Percentiles rank a stretch among this genome's conserved stretches.
Evolutionary conservation across 2,797 vertebrate genomes (phyloP).

Genomic region (Hydrolagus colliei): DNA sequence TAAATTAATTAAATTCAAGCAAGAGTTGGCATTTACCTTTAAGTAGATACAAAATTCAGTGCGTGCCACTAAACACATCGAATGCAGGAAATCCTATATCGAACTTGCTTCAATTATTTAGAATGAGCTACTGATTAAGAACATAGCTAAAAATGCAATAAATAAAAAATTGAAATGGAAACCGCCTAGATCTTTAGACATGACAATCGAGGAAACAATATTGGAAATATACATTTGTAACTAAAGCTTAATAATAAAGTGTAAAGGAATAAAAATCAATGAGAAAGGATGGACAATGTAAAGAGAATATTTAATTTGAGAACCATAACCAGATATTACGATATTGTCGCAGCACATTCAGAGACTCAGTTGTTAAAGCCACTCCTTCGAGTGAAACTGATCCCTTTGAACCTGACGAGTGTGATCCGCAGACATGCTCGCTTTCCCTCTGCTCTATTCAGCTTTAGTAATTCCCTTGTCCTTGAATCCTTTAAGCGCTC

Average conservation of each 20-base stretch:
- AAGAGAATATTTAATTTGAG: not conserved
- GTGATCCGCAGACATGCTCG: too few species aligned
- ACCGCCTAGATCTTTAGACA: not conserved
- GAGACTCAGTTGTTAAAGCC: too few species aligned
- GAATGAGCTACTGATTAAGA: conserved; percentile 15
- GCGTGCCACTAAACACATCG: not conserved
- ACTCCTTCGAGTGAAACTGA: too few species aligned
- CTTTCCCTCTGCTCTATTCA: too few species aligned
- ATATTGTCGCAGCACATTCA: too few species aligned
- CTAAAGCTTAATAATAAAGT: not conserved
- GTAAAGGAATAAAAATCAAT: not conserved
- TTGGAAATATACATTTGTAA: not conserved
- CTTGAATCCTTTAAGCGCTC: too few species aligned
- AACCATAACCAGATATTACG: not conserved
- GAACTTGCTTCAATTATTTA: conserved; percentile 24
- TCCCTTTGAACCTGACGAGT: too few species aligned
- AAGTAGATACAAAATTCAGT: not conserved
- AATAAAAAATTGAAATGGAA: conserved; percentile 17
- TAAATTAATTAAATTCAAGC: not conserved
- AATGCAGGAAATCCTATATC: not conserved
- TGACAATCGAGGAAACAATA: not conserved
- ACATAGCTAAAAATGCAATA: conserved; percentile 3
- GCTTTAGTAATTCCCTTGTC: too few species aligned
- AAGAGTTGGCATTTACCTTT: not conserved
- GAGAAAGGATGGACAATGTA: not conserved